Conservation (phyloP, 2,888 invertebrate genomes). For the Cephonodes hylas region DNA sequence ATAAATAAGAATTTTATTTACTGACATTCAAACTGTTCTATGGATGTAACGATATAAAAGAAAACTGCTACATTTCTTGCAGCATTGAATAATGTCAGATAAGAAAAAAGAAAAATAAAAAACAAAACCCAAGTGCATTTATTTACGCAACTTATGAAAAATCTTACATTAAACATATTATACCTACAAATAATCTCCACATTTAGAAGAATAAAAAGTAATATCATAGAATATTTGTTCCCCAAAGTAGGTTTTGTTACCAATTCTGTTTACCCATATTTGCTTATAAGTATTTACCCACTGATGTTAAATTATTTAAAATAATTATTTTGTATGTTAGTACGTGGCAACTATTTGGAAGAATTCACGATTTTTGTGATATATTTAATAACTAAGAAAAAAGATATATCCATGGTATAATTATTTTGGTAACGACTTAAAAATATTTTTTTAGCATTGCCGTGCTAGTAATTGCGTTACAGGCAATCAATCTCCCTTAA, state of each 20-base stretch:
- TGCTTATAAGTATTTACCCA: background rate
- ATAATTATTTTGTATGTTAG: conserved; percentile 23
- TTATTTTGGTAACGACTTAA: background rate
- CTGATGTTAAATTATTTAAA: conserved; percentile 1
- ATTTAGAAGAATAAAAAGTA: background rate
- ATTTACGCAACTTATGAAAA: background rate
- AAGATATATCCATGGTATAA: background rate
- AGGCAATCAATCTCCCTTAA: background rate
- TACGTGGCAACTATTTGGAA: conserved; percentile 68
- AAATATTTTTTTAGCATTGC: too few relatives aligned
- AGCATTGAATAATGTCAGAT: background rate
- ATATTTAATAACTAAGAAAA: conserved; percentile 10
- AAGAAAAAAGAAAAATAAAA: background rate
- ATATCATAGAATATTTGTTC: background rate
- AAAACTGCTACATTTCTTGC: too few relatives aligned
- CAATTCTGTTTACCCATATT: background rate
- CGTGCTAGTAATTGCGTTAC: background rate
- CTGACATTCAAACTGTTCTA: too few relatives aligned
- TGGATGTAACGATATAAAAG: too few relatives aligned
- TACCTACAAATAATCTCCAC: background rate
- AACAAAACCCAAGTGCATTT: background rate
- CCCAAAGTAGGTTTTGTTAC: background rate
- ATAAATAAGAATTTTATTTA: too few relatives aligned
- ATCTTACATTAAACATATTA: background rate
- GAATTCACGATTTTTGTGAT: conserved; percentile 60